Base-by-base conservation (phyloP, 2,113 vertebrate species). In the Petrocephalus microphthalmus region DNA sequence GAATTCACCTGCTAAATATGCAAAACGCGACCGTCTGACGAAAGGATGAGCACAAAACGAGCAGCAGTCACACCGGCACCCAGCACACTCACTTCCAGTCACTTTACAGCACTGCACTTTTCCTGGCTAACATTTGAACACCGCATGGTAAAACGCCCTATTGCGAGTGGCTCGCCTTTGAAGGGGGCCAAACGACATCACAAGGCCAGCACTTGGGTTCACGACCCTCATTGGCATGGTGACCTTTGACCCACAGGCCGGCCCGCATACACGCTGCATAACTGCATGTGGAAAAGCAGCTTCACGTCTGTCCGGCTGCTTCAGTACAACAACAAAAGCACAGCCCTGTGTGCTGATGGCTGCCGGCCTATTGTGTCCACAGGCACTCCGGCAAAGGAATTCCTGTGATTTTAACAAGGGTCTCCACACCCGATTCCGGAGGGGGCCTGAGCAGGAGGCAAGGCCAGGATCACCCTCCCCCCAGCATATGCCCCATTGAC, bases 341-440 rank as follows among this genome's bases (percentile, higher is more conserved):
- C 3, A 51, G 45, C 33, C 6, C 71, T 10, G 25, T 6, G 33
- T 64, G 60, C 60, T 25, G n/a, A 64, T 22, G 60, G 60, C 60
- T 2, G 2, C n/a, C n/a, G 71, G 29, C 71, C 71, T 78, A 74
- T 78, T 78, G 71, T 78, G 33, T 71, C 29, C 71, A 42, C 71
- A 19, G 71, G n/a, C 10, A 15, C 47, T 90, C 88, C 45, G 89
- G 90, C 87, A 90, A 71, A 87, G 88, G 86, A 92, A 92, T 90
- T 91, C 84, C 37, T 90, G 74, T 7, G 87, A 91, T 88, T 85
- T 71, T 90, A 67, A 84, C 91, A 91, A 87, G 2, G 82, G 89
- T 37, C 84, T 88, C 92, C 83, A 89, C 91, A 89, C 91, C 88
- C 90, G 92, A 25, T 89, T 88, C 87, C 88, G 87, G 85, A 87